Evolutionary conservation across 1,140 invertebrate species (phyloP).

Genomic region (Aradophagus sp.): DNA sequence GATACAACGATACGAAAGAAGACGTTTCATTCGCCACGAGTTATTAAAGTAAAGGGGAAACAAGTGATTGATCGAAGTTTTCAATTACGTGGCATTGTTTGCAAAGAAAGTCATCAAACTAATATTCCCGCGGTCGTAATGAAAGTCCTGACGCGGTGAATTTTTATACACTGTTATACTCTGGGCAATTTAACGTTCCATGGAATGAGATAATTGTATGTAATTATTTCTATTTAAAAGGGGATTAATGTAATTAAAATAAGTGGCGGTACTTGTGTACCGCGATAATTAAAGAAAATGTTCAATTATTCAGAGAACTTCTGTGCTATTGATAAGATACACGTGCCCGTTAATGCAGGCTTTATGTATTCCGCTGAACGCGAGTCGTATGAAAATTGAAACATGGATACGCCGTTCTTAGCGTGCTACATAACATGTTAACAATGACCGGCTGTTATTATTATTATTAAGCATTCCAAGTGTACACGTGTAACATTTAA

Average conservation of each 20-base stretch:
- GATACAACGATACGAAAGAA: too few relatives aligned
- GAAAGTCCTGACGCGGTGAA: slow-evolving; percentile 27
- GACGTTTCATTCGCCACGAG: too few relatives aligned
- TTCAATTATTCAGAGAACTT: slow-evolving; percentile 54
- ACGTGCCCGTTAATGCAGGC: slow-evolving; percentile 49
- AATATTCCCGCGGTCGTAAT: slow-evolving; percentile 33
- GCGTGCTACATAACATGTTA: slow-evolving; percentile 34
- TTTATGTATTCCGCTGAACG: slow-evolving; percentile 47
- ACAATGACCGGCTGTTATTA: slow-evolving; percentile 36
- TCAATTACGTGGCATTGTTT: slow-evolving; percentile 19
- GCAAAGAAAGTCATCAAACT: slow-evolving; percentile 43
- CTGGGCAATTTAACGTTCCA: slow-evolving; percentile 53
- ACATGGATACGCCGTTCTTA: slow-evolving; percentile 30
- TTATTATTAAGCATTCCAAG: slow-evolving; percentile 34
- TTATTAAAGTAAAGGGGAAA: too few relatives aligned
- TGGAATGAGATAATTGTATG: slow-evolving; percentile 52
- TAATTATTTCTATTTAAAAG: slow-evolving; percentile 54
- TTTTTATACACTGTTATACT: slow-evolving; percentile 44
- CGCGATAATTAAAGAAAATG: slow-evolving; percentile 55
- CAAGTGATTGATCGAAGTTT: not conserved
- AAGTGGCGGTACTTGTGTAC: slow-evolving; percentile 54
- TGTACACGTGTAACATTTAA: slow-evolving; percentile 49
- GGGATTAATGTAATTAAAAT: slow-evolving; percentile 57
- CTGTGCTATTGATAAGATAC: slow-evolving; percentile 55
- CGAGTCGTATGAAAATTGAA: slow-evolving; percentile 47